A percentile compares a stretch with the other conserved stretches of the same genome.
Evolutionary conservation across 53 echinoderm and acorn worm genomes (phyloP).

Genomic region (Temnopleurus reevesii): DNA sequence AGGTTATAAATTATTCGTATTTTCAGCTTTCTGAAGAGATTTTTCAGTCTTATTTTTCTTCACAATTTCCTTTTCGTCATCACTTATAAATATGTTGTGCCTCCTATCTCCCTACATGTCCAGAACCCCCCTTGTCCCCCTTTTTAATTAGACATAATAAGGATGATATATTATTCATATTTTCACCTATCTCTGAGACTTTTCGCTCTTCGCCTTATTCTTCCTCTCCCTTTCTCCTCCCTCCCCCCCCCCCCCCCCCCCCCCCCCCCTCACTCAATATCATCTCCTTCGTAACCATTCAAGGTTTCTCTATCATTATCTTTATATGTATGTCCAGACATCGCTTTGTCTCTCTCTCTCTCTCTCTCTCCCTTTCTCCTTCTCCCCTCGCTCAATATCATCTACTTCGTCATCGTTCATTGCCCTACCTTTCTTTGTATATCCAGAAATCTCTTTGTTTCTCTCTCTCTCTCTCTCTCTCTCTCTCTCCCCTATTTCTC

Average conservation of each 20-base stretch:
- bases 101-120: not conserved
- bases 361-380: not conserved
- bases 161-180: too few relatives aligned
- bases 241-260: not conserved
- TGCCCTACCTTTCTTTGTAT: not conserved
- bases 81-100: not conserved
- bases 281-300: too few relatives aligned
- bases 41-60: too few relatives aligned
- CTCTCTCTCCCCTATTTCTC: not conserved
- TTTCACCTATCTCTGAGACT: too few relatives aligned
- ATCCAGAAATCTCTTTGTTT: not conserved
- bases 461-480: not conserved
- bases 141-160: too few relatives aligned
- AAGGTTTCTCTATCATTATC: too few relatives aligned
- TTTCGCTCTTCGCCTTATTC: too few relatives aligned
- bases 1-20: too few relatives aligned
- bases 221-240: not conserved
- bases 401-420: not conserved
- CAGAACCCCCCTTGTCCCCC: not conserved
- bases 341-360: not conserved
- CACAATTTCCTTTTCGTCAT: not conserved
- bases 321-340: too few relatives aligned
- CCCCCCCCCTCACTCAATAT: too few relatives aligned
- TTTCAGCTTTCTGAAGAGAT: too few relatives aligned
- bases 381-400: not conserved